Evolutionary conservation across 2,797 vertebrate species (phyloP).

Genomic region (Mus minutoides): DNA sequence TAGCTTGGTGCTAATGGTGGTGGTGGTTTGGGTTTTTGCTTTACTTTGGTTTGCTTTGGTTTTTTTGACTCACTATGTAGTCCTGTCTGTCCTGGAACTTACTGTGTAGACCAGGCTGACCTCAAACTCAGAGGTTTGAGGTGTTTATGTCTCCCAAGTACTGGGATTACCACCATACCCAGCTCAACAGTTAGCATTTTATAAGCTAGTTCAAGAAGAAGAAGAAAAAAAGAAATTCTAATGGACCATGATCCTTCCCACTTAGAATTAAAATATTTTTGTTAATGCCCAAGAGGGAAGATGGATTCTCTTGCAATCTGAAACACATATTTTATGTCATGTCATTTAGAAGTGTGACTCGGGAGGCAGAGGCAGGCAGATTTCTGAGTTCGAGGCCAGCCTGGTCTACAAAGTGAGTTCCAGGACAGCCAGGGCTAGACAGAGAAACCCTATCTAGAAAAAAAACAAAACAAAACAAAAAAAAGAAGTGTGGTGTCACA

Average conservation of each 20-base stretch:
- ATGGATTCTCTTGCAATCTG: background rate
- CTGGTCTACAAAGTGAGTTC: no score
- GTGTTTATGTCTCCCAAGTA: background rate
- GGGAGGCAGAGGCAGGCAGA: no score
- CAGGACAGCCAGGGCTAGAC: no score
- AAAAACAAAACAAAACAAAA: no score
- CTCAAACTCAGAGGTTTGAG: background rate
- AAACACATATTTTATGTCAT: background rate
- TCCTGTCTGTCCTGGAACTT: background rate
- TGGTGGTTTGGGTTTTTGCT: background rate
- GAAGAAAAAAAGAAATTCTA: background rate
- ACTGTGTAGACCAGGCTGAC: background rate
- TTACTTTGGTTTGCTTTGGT: background rate
- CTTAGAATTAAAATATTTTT: background rate
- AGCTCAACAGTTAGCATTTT: background rate
- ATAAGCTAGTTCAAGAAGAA: background rate
- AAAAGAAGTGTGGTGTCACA: background rate
- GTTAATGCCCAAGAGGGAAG: background rate
- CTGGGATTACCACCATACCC: background rate
- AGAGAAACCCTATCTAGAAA: no score
- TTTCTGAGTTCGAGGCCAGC: no score
- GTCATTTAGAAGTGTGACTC: background rate
- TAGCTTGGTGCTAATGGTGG: background rate
- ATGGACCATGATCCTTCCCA: background rate
- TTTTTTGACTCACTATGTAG: background rate